These are phyloP conservation scores for Polyodon spathula DNA, from an alignment of 2,113 vertebrate genomes.

Conservation along the genomic window DNA sequence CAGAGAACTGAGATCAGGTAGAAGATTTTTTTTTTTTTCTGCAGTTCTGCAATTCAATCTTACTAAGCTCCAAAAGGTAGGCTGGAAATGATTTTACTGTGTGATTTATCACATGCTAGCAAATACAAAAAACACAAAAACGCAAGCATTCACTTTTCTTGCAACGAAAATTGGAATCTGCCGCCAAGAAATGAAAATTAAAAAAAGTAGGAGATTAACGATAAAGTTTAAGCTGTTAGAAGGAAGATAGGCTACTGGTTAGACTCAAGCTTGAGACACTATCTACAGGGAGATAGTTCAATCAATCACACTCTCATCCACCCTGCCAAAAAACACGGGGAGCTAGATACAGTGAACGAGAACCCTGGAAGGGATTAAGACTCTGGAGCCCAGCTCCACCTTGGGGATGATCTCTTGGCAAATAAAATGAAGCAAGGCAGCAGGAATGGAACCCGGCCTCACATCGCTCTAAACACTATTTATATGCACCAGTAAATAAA, in stretches of 20 bases:
- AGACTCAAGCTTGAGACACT: background rate
- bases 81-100: background rate
- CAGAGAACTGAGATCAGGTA: too few relatives aligned
- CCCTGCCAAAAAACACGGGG: background rate
- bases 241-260: conserved; percentile 1
- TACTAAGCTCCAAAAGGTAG: conserved; percentile 1
- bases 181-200: too few relatives aligned
- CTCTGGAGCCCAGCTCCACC: background rate
- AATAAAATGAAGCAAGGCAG: background rate
- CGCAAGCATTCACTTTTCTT: background rate
- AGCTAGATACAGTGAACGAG: background rate
- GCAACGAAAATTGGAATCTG: background rate
- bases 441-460: too few relatives aligned
- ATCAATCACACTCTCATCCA: background rate
- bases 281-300: background rate
- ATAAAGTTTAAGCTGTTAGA: too few relatives aligned
- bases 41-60: background rate
- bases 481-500: too few relatives aligned
- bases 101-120: background rate
- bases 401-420: background rate
- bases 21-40: too few relatives aligned
- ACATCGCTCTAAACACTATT: too few relatives aligned
- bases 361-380: background rate
- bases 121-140: background rate
- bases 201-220: conserved; percentile 5